Evolutionary conservation across 2,113 vertebrate species (phyloP).

Genomic region (Gracilinanus agilis): DNA sequence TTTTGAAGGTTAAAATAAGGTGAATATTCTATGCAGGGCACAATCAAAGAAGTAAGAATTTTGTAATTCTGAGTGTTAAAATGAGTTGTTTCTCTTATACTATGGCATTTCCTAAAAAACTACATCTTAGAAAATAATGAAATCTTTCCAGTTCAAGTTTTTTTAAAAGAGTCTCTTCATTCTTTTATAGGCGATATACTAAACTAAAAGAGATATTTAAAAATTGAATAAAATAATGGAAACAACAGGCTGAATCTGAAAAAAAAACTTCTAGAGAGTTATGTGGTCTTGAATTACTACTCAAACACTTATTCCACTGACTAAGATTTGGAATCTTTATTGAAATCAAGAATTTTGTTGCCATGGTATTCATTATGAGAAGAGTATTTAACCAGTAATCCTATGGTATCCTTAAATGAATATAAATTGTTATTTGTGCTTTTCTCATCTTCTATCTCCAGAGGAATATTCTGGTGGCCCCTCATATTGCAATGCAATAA

Average conservation of each 20-base stretch:
- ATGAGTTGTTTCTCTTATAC: background rate
- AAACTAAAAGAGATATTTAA: background rate
- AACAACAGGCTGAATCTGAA: background rate
- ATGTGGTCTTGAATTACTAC: background rate
- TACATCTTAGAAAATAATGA: background rate
- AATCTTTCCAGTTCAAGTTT: background rate
- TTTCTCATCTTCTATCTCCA: background rate
- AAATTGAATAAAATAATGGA: background rate
- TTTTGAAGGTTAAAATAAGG: background rate
- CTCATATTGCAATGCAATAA: background rate
- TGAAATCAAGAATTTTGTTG: background rate
- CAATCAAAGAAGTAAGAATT: background rate
- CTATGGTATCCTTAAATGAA: background rate
- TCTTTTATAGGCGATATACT: background rate
- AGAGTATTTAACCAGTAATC: background rate
- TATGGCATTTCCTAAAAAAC: background rate
- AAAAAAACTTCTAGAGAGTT: background rate
- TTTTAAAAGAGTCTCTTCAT: background rate
- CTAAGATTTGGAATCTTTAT: background rate
- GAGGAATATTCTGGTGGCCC: background rate
- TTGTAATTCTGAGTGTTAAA: slow-evolving; percentile 16
- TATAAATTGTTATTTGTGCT: background rate
- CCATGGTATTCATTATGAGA: background rate
- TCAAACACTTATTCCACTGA: background rate
- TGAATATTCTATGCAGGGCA: background rate